Evolutionary conservation across 2,888 invertebrate species (phyloP).

Genomic region (Neoaliturus tenellus): DNA sequence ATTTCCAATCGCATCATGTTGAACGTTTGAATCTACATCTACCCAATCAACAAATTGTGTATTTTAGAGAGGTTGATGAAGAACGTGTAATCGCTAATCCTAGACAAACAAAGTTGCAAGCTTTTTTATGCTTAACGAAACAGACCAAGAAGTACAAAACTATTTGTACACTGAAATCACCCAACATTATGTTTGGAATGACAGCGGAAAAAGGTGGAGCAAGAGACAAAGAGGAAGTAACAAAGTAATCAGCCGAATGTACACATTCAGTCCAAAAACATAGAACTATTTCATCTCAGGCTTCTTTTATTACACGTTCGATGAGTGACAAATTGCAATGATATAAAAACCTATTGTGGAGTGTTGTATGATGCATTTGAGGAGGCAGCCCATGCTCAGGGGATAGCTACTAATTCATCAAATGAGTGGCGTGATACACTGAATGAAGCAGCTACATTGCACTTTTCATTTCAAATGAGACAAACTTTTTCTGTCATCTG

Average conservation of each 20-base stretch:
- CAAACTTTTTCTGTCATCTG: slow-evolving; percentile 35
- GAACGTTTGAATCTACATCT: neutral
- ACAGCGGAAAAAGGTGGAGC: neutral
- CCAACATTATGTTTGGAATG: slow-evolving; percentile 19
- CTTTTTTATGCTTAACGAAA: neutral
- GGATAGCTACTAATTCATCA: neutral
- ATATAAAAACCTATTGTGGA: slow-evolving; percentile 13
- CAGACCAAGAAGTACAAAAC: neutral
- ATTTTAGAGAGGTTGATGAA: too few species aligned
- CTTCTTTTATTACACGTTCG: too few species aligned
- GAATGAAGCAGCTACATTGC: slow-evolving; percentile 3
- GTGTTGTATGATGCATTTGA: too few species aligned
- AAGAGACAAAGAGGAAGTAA: neutral
- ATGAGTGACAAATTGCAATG: slow-evolving; percentile 3
- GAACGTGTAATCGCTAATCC: too few species aligned
- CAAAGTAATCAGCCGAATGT: slow-evolving; percentile 1
- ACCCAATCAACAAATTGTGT: neutral
- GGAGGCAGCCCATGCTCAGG: too few species aligned
- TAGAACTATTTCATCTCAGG: slow-evolving; percentile 28
- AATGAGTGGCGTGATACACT: slow-evolving; percentile 40
- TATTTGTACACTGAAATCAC: neutral
- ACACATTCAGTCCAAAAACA: slow-evolving; percentile 35
- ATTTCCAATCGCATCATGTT: neutral
- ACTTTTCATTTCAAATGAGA: neutral
- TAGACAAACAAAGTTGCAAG: too few species aligned